Base-by-base conservation (phyloP, 2,888 invertebrate genomes). In the Meiosimyza decipiens region DNA sequence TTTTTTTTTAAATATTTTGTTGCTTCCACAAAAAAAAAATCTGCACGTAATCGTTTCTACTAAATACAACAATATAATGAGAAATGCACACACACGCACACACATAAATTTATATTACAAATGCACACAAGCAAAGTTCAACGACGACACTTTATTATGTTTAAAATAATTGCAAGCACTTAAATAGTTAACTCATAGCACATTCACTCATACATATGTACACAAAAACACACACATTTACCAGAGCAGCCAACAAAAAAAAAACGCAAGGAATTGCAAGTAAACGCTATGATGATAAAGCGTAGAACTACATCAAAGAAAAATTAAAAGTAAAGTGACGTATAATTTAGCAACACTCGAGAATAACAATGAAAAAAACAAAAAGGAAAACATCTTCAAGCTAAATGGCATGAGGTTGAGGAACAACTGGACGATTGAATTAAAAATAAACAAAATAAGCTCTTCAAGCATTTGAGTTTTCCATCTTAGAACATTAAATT, bases 101-200 rank as follows among this genome's bases (percentile, higher is more conserved):
- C 28, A 28, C 3, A 28, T 28, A 28, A 28, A 28, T 28, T 28
- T 28, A 28, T 28, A 28, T 28, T 3, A 28, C 4, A 28, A 28
- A 28, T 28, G 4, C 28, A 28, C 28, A 28, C 28, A 28, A 28
- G 28, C 28, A 28, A 28, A 28, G 28, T 28, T 55, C 18, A 55
- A 55, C 55, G 55, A 22, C 18, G 18, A 28, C 40, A 33, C 60
- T 33, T 33, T 15, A 62, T 62, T 40, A 40, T 62, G 60, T 28
- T 62, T n/a, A 64, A 64, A 64, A 64, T 64, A 50, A 64, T 64
- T 64, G 63, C 63, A 49, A n/a, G 16, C 50, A 64, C 63, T 64
- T 50, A 64, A 49, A 16, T n/a, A 49, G 12, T 64, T 12, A 28
- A 50, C 63, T 64, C 63, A 64, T 49, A n/a, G 63, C 28, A 15